Evolutionary conservation across 2,797 vertebrate species (phyloP).

Genomic region (Premnoplex brunnescens): DNA sequence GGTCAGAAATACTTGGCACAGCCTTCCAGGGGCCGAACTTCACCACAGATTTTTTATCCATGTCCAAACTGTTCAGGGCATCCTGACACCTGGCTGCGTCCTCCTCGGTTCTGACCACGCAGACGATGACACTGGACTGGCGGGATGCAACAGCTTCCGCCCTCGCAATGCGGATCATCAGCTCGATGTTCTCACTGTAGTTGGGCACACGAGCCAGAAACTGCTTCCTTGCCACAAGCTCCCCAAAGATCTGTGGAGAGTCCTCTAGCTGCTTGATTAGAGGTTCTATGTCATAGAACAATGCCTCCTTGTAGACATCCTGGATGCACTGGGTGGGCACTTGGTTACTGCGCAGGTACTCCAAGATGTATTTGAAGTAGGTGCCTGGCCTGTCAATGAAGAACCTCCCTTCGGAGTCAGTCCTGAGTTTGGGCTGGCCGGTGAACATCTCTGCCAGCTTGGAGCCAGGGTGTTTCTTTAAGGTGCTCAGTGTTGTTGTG

Average conservation of each 20-base stretch:
- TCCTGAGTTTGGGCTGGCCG: conserved; percentile 54
- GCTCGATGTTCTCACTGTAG: conserved; percentile 91
- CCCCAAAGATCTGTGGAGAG: conserved; percentile 86
- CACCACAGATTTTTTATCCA: conserved; percentile 85
- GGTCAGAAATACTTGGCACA: conserved; percentile 71
- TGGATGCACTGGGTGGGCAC: conserved; percentile 80
- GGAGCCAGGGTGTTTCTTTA: conserved; percentile 85
- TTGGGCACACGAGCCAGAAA: conserved; percentile 86
- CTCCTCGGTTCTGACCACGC: conserved; percentile 82
- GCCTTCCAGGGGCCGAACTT: conserved; percentile 93
- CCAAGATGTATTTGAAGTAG: conserved; percentile 85
- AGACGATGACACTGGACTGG: conserved; percentile 82
- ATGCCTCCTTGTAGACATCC: conserved; percentile 86
- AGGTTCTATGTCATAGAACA: conserved; percentile 85
- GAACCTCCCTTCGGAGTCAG: conserved; percentile 81
- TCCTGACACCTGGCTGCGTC: conserved; percentile 75
- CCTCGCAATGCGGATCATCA: conserved; percentile 87
- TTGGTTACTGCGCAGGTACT: conserved; percentile 85
- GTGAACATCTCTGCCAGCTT: conserved; percentile 85
- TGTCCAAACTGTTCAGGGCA: conserved; percentile 78
- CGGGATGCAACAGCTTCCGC: conserved; percentile 87
- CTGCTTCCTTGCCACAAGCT: conserved; percentile 87
- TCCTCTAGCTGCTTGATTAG: conserved; percentile 88
- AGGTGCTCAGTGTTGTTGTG: conserved; percentile 81
- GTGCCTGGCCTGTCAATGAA: conserved; percentile 89